These are phyloP conservation scores for Lampris megalopsis DNA, from an alignment of 2,113 vertebrate species.

Conservation along the genomic window DNA sequence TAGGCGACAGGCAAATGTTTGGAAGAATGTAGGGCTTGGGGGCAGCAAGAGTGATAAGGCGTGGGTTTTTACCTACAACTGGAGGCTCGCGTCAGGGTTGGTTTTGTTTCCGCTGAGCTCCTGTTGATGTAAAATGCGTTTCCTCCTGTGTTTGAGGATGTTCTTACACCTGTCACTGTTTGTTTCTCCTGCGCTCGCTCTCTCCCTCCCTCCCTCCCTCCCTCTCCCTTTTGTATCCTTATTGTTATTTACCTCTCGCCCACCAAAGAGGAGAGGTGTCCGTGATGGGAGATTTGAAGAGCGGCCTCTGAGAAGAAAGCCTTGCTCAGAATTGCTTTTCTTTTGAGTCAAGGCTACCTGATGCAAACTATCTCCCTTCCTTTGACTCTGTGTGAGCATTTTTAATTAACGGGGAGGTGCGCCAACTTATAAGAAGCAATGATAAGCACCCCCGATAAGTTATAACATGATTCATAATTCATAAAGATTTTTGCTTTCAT, in stretches of 20 bases:
- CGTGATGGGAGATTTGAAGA: conserved; percentile 28
- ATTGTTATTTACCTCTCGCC: conserved; percentile 47
- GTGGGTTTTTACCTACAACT: conserved; percentile 52
- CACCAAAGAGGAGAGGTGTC: background rate
- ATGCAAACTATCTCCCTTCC: conserved; percentile 78
- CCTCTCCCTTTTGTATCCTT: conserved; percentile 27
- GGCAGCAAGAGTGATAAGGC: background rate
- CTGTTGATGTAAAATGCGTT: conserved; percentile 21
- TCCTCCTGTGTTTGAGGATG: conserved; percentile 13
- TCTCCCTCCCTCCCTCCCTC: conserved; percentile 5
- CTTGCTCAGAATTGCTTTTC: conserved; percentile 41
- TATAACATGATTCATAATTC: conserved; percentile 99
- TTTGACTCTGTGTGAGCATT: conserved; percentile 92
- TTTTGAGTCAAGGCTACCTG: conserved; percentile 67
- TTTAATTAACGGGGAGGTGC: conserved; percentile 97
- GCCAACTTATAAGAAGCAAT: conserved; percentile 78
- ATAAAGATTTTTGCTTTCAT: conserved; percentile 99
- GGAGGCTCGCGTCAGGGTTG: conserved; percentile 35
- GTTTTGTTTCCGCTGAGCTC: conserved; percentile 22
- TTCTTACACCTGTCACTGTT: conserved; percentile 48
- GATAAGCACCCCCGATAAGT: conserved; percentile 90
- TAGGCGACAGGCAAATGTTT: conserved; percentile 92
- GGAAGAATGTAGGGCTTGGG: conserved; percentile 77
- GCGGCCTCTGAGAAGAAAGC: conserved; percentile 59
- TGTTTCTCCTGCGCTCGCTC: background rate